Evolutionary conservation across 2,113 vertebrate species (phyloP).

Genomic region (Megalops atlanticus): DNA sequence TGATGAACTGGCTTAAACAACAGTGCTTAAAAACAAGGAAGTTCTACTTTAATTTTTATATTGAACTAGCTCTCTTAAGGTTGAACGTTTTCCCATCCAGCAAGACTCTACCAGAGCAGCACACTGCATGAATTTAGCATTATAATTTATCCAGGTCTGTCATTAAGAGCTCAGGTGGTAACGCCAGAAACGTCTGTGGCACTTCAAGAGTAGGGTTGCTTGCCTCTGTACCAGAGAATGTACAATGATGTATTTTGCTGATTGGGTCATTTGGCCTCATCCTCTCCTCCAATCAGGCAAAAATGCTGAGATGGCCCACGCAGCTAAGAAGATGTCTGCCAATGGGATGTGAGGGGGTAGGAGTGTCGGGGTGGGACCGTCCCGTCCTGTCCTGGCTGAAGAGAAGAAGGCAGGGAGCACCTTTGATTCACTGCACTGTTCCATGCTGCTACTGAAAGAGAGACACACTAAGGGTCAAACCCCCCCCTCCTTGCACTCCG

Average conservation of each 20-base stretch:
- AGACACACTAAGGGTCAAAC: background rate
- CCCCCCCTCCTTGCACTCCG: background rate
- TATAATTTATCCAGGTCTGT: no score
- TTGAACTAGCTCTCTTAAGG: no score
- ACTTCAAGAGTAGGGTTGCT: no score
- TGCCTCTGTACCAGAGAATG: no score
- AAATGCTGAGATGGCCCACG: slow-evolving; percentile 12
- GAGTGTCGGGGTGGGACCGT: background rate
- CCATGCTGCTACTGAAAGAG: background rate
- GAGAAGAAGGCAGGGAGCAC: background rate
- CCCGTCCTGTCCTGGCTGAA: background rate
- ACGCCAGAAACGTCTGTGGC: no score
- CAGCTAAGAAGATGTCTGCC: slow-evolving; percentile 26
- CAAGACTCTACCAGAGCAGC: no score
- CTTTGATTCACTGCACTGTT: background rate
- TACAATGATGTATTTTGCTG: no score
- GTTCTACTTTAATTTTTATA: background rate
- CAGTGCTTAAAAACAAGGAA: background rate
- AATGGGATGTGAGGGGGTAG: background rate
- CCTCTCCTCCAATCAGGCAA: slow-evolving; percentile 15
- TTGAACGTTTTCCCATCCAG: no score
- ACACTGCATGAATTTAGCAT: no score
- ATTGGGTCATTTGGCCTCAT: no score
- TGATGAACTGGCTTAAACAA: background rate
- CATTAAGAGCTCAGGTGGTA: no score